These are phyloP conservation scores for Andrena minutula DNA, from an alignment of 2,888 invertebrate species.

Conservation along the genomic window DNA sequence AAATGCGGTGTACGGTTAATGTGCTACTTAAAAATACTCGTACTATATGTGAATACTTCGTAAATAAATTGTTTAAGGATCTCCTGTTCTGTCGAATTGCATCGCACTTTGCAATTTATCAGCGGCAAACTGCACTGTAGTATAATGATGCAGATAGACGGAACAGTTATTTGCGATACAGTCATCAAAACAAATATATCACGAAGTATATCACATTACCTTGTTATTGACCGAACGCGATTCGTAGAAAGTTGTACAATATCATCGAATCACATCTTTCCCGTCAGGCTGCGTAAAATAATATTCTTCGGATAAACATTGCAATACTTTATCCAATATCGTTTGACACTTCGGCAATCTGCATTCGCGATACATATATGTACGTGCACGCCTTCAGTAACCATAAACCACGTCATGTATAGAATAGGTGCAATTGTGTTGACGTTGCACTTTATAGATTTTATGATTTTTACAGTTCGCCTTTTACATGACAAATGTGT, in stretches of 20 bases:
- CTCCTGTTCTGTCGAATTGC: not conserved
- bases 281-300: not conserved
- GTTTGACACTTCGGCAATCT: constrained; percentile 40
- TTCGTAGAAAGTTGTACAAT: not conserved
- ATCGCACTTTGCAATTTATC: not conserved
- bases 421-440: not conserved
- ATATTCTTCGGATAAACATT: constrained; percentile 32
- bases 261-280: constrained; percentile 17
- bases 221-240: constrained; percentile 22
- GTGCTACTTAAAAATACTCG: too few relatives aligned
- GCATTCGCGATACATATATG: not conserved
- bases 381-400: constrained; percentile 42
- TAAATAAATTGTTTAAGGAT: not conserved
- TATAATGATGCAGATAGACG: not conserved
- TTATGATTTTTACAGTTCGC: not conserved
- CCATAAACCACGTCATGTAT: constrained; percentile 35
- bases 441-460: constrained; percentile 3
- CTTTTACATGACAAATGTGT: constrained; percentile 3
- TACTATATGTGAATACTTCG: not conserved
- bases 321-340: constrained; percentile 9
- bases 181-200: constrained; percentile 14
- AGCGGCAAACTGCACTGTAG: not conserved
- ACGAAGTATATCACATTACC: constrained; percentile 25
- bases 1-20: not conserved
- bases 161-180: not conserved